Conservation (phyloP, 2,888 invertebrate genomes). For the Lasioglossum pauxillum region DNA sequence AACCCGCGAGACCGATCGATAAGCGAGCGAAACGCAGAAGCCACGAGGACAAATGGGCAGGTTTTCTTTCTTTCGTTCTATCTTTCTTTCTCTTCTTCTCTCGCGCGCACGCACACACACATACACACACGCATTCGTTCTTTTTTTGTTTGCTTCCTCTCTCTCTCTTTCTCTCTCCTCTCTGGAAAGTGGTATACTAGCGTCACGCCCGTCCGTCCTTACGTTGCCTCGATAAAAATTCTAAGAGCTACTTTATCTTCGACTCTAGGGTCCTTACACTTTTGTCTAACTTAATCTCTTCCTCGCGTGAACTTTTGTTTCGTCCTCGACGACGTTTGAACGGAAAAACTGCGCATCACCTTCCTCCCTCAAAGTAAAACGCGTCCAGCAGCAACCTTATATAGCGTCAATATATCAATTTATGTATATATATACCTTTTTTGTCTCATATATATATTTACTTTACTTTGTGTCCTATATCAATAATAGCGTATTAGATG, state of each 20-base stretch:
- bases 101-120: background rate
- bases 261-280: constrained; percentile 63
- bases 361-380: constrained; percentile 63
- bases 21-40: constrained; percentile 40
- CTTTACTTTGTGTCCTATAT: constrained; percentile 81
- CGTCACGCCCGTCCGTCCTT: constrained; percentile 67
- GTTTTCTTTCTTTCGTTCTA: constrained; percentile 17
- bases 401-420: constrained; percentile 80
- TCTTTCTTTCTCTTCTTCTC: constrained; percentile 8
- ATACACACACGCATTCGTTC: background rate
- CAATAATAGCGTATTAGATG: constrained; percentile 82
- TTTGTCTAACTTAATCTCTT: constrained; percentile 57
- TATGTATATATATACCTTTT: constrained; percentile 73
- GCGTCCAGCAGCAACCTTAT: constrained; percentile 80
- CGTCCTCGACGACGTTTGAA: constrained; percentile 68
- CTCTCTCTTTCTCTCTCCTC: constrained; percentile 3
- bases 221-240: constrained; percentile 69
- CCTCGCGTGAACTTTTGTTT: constrained; percentile 66
- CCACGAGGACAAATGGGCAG: constrained; percentile 42
- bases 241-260: constrained; percentile 71
- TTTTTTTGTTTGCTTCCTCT: background rate
- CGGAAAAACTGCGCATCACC: constrained; percentile 60
- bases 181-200: constrained; percentile 56
- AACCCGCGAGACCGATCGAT: constrained; percentile 33
- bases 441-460: constrained; percentile 79